These are phyloP conservation scores for Ianthella basta DNA, from an alignment of 37 sponge, comb jelly and placozoan genomes.

Conservation along the genomic window DNA sequence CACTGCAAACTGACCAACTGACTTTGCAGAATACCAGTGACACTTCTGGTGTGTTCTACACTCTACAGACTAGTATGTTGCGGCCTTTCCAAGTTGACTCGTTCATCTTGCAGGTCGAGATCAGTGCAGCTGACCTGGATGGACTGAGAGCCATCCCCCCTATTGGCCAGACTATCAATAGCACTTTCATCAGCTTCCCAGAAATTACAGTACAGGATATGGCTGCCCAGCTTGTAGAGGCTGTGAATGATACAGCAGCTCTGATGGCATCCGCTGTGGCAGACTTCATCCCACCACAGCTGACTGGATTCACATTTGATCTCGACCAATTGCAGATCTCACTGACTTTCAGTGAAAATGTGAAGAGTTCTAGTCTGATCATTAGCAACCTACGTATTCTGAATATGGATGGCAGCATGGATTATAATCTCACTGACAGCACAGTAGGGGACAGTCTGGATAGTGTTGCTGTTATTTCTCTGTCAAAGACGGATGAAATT, in stretches of 20 bases:
- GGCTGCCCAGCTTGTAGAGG: conserved; percentile 50
- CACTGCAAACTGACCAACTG: conserved; percentile 40
- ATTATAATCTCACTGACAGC: conserved; percentile 23
- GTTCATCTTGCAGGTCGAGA: conserved; percentile 42
- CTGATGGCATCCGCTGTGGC: conserved; percentile 48
- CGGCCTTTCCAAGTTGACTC: conserved; percentile 36
- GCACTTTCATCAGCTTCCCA: conserved; percentile 66
- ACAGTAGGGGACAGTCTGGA: background rate
- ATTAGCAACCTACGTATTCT: conserved; percentile 46
- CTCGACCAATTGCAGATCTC: conserved; percentile 57
- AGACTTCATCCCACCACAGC: conserved; percentile 77
- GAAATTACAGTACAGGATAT: conserved; percentile 64
- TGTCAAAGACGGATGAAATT: conserved; percentile 57
- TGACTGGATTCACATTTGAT: conserved; percentile 64
- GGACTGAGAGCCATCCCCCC: conserved; percentile 58
- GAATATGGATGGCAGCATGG: conserved; percentile 19
- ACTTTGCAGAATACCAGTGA: conserved; percentile 39
- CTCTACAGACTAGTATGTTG: conserved; percentile 5
- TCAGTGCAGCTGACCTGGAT: conserved; percentile 64
- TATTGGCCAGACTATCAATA: conserved; percentile 58
- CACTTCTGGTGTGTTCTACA: conserved; percentile 20
- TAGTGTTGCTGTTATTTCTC: conserved; percentile 36
- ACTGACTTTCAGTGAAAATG: conserved; percentile 79
- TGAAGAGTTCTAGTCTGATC: conserved; percentile 59
- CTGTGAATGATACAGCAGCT: conserved; percentile 41